Base-by-base conservation (phyloP, 2,888 invertebrate species). In the Eupithecia pulchellata region DNA sequence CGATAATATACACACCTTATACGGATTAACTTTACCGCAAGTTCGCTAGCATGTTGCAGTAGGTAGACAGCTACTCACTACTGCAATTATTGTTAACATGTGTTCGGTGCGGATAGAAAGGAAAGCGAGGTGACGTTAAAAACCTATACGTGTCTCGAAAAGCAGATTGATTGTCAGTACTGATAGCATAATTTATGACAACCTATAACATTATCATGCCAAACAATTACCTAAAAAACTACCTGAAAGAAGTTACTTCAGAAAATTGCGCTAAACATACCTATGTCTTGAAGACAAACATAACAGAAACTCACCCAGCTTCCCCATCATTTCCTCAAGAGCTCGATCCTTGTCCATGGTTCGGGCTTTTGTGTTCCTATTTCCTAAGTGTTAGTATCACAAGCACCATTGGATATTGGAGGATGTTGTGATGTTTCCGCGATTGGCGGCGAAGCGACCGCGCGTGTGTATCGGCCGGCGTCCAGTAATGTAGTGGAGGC, bases 271-370 rank as follows among this genome's bases (percentile, higher is more conserved):
- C 29, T 47, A 20, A 14, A 4, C 58, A 47, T 74, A 86, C 88
- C 90, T 89, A 90, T 89, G 90, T 79, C 87, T 71, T 64, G 71
- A 77, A 75, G 4, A 6, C 2, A 29, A 77, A 77, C 72, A 70
- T 71, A 70, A 25, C 25, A 25, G 52, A 71, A 64, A 64, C 94
- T 95, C 81, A 96, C 96, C 96, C 81, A 96, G 89, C 86, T 96
- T 95, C 81, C 95, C 95, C 96, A 96, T 96, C 86, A 96, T 94
- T 79, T 95, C 96, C 83, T 96, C 96, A 68, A 96, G 84, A 34
- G 96, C 95, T 82, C 92, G 94, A 89, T 96, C 96, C 85, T 95
- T 95, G 82, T 95, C 96, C 96, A 96, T 96, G 84, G 65, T 89
- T 78, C 71, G 71, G 69, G 73, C 73, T 77, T 68, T 75, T 68